Base-by-base conservation (phyloP, 1,140 invertebrate genomes). In the Lethocerus indicus region DNA sequence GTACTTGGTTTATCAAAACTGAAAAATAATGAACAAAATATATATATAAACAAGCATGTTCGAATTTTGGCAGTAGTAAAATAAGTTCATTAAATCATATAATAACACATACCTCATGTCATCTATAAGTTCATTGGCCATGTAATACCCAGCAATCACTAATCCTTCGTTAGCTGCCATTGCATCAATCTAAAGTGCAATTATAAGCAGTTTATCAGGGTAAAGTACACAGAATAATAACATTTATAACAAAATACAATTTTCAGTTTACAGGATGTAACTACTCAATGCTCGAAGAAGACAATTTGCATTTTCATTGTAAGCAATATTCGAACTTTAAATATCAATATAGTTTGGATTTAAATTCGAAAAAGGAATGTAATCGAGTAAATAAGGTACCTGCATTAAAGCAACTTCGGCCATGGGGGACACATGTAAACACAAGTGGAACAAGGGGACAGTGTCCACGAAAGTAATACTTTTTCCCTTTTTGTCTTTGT, bases 371-470 rank as follows among this genome's bases (percentile, higher is more conserved):
- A n/a, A n/a, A n/a, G 6, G 13, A 13, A 25, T 24, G 23, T 20
- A 9, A 24, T 43, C 5, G 7, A 43, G 13, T 3, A 13, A 43
- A 43, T 43, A 43, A 13, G 5, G 5, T 32, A 91, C 90, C 79
- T 92, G 84, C 40, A 81, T 81, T 39, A 95, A 70, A 16, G 89
- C 92, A 40, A 94, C 73, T 73, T 96, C 91, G 28, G 86, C 76
- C 88, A 94, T 94, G 0, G 91, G 91, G 91, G 89, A 80, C 40
- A 95, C 71, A 60, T 88, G 79, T 54, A 94, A 73, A 59, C 80
- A n/a, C 56, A 89, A 73, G 67, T 97, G 92, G 66, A 95, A 93
- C 18, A 95, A 12, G 9, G 91, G 91, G 58, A 95, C 75, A 18
- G 78, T 77, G 68, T 97, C 90, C 3, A 84, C 78, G 56, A 92